Base-by-base conservation (phyloP, 2,797 vertebrate species). In the Clamator glandarius region DNA sequence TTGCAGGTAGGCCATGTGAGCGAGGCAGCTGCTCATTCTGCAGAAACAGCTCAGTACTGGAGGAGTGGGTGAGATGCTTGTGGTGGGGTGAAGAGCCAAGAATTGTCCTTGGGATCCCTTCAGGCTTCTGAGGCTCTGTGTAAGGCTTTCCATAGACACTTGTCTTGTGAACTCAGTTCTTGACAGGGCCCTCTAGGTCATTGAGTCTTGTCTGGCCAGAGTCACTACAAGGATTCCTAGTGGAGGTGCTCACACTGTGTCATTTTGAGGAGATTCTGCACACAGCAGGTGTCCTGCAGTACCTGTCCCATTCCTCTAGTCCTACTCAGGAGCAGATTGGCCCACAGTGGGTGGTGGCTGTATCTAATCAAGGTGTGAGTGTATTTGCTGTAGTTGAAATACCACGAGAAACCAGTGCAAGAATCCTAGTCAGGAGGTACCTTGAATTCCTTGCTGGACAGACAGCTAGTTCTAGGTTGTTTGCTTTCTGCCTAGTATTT, bases 211-310 rank as follows among this genome's bases (percentile, higher is more conserved):
- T 77, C 48, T 2, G 1, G 20, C 19, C 5, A 8, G 16, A 29
- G 39, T 46, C 24, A 73, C 31, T 14, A 3, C 48, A 31, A 39
- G 26, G 54, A 35, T 55, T 84, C 29, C 72, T 66, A 35, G 28
- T 1, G 6, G 14, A 50, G 51, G 46, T 84, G 67, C 35, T 64
- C 77, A n/a, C 35, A 6, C 15, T 12, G 14, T 61, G 54, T 52
- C 13, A 13, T 57, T 58, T 4, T 4, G 39, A 55, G 73, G 29
- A 81, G 67, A 28, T 31, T 89, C 51, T 17, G 79, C 31, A 2
- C 0, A 1, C 42, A 6, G 2, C 68, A 14, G 6, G 9, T 35
- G 52, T 62, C 55, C 7, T 3, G 4, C 46, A 41, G 26, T 39
- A 46, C 79, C 58, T 42, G 55, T 42, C 17, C 21, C 4, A 23